These are phyloP conservation scores for Epizoanthus fatuus DNA, from an alignment of 92 coral and sea anemone species.

Conservation along the genomic window DNA sequence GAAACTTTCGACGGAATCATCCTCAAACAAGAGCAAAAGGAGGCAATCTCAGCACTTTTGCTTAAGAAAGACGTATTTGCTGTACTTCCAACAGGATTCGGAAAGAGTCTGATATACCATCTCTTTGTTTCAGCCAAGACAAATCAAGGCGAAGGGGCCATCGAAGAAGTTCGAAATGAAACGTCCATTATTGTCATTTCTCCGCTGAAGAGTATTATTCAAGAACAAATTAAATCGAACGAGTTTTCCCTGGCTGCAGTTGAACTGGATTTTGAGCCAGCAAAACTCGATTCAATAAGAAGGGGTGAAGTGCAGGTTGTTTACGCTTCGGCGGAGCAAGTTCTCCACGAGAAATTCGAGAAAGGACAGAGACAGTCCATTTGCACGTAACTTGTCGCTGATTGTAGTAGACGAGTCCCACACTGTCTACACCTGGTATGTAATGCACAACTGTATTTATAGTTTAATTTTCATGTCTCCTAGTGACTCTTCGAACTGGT, in stretches of 20 bases:
- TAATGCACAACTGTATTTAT: background rate
- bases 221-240: background rate
- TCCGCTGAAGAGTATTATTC: slow-evolving; percentile 1
- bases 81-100: too few species aligned
- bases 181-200: slow-evolving; percentile 3
- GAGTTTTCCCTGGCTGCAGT: background rate
- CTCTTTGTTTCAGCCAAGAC: too few species aligned
- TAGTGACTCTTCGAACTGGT: too few species aligned
- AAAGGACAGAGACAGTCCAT: background rate
- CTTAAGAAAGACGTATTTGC: too few species aligned
- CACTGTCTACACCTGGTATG: slow-evolving; percentile 37
- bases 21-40: too few species aligned
- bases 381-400: background rate
- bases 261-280: background rate
- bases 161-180: too few species aligned
- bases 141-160: too few species aligned
- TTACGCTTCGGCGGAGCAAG: slow-evolving; percentile 10
- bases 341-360: background rate
- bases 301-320: background rate
- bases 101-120: too few species aligned
- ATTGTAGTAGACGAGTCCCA: slow-evolving; percentile 32
- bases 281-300: background rate
- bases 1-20: too few species aligned
- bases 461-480: too few species aligned
- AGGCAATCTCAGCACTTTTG: too few species aligned